Percentiles rank a stretch among this genome's conserved stretches.
These are phyloP conservation scores for Aurelia coerulea DNA, from an alignment of 30 jellyfish, hydroid and myxozoan genomes.

Conservation along the genomic window DNA sequence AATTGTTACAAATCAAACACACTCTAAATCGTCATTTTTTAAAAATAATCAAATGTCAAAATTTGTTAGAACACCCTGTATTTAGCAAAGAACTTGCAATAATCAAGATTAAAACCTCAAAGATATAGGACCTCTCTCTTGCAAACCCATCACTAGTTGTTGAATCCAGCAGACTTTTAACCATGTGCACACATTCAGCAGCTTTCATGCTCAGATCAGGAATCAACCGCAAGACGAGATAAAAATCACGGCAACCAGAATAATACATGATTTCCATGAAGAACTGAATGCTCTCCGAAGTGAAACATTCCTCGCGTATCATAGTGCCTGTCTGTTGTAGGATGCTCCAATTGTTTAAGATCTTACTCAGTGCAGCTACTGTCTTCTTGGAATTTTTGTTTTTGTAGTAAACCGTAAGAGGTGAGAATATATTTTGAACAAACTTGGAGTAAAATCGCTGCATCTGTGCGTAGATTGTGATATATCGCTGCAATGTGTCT, in stretches of 20 bases:
- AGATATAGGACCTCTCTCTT: slow-evolving; percentile 50
- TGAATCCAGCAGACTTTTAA: slow-evolving; percentile 35
- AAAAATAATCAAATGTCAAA: too few species aligned
- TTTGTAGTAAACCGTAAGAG: slow-evolving; percentile 47
- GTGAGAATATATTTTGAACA: slow-evolving; percentile 44
- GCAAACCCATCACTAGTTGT: slow-evolving; percentile 47
- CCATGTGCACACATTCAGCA: slow-evolving; percentile 65
- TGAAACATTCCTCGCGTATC: slow-evolving; percentile 42
- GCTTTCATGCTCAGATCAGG: slow-evolving; percentile 80
- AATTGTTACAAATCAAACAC: too few species aligned
- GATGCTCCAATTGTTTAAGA: slow-evolving; percentile 51
- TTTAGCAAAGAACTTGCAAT: too few species aligned
- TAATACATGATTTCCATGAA: slow-evolving; percentile 64
- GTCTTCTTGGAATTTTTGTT: slow-evolving; percentile 33
- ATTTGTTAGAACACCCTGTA: too few species aligned
- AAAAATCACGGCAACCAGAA: slow-evolving; percentile 68
- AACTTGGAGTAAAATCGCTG: slow-evolving; percentile 64
- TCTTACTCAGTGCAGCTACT: slow-evolving; percentile 33
- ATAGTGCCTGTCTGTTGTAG: slow-evolving; percentile 60
- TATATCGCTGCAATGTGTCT: slow-evolving; percentile 54
- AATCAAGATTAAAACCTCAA: slow-evolving; percentile 13
- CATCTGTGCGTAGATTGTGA: slow-evolving; percentile 58
- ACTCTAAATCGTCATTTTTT: too few species aligned
- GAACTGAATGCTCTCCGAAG: slow-evolving; percentile 63
- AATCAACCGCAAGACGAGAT: slow-evolving; percentile 59